These are phyloP conservation scores for Trimorus sp. DNA, from an alignment of 2,888 invertebrate genomes.

Conservation along the genomic window DNA sequence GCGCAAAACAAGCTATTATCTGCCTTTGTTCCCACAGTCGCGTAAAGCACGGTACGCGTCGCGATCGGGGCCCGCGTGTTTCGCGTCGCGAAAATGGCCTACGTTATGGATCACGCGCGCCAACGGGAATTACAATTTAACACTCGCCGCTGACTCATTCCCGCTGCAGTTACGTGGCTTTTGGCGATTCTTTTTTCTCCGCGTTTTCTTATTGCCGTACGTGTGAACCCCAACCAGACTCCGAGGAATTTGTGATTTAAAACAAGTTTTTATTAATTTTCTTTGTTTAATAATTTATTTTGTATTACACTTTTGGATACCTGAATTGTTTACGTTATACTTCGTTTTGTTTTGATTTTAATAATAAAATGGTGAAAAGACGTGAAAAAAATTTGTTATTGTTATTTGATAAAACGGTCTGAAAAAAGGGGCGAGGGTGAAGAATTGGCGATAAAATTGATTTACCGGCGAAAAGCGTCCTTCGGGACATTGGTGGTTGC, in stretches of 20 bases:
- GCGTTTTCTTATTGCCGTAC: constrained; percentile 38
- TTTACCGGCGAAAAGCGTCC: not conserved
- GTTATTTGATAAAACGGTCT: too few relatives aligned
- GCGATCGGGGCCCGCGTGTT: constrained; percentile 65
- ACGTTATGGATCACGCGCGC: constrained; percentile 69
- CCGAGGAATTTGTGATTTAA: constrained; percentile 27
- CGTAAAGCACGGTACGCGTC: constrained; percentile 62
- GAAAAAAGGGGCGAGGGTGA: too few relatives aligned
- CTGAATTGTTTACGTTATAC: too few relatives aligned
- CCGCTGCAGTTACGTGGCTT: constrained; percentile 67
- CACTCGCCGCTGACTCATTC: constrained; percentile 63
- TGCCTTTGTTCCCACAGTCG: constrained; percentile 70
- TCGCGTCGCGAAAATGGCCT: constrained; percentile 67
- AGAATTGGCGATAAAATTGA: not conserved
- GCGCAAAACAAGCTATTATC: constrained; percentile 75
- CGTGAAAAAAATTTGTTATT: too few relatives aligned
- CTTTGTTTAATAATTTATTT: too few relatives aligned
- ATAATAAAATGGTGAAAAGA: too few relatives aligned
- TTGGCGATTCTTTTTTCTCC: constrained; percentile 54
- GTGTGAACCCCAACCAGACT: constrained; percentile 53
- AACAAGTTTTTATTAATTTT: too few relatives aligned
- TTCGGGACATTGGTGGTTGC: constrained; percentile 14
- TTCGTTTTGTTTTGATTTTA: too few relatives aligned
- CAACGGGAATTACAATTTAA: constrained; percentile 67
- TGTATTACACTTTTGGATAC: too few relatives aligned